These are phyloP conservation scores for Eristalis tenax DNA, from an alignment of 2,888 invertebrate genomes.

Conservation along the genomic window DNA sequence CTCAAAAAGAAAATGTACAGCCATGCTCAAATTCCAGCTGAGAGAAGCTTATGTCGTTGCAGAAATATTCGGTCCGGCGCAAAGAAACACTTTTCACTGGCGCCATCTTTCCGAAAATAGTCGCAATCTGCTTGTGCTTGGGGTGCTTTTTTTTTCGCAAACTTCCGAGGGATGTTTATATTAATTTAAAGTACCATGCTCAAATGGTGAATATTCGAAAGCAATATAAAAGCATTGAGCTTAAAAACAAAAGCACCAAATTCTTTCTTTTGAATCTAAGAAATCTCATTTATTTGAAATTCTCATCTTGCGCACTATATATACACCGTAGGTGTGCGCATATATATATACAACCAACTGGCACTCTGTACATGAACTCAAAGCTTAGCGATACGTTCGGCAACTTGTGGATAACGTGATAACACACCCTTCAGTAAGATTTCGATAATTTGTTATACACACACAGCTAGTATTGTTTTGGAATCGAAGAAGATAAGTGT, in stretches of 20 bases:
- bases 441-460: slow-evolving; percentile 10
- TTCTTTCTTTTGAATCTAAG: too few relatives aligned
- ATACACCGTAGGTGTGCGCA: too few relatives aligned
- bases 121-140: background rate
- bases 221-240: too few relatives aligned
- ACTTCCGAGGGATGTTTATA: too few relatives aligned
- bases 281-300: too few relatives aligned
- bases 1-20: too few relatives aligned
- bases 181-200: too few relatives aligned
- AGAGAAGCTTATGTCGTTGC: background rate
- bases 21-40: too few relatives aligned
- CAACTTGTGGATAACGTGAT: slow-evolving; percentile 23
- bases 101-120: background rate
- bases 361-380: background rate
- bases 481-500: slow-evolving; percentile 18
- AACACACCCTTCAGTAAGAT: slow-evolving; percentile 19
- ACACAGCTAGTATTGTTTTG: slow-evolving; percentile 25
- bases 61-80: background rate
- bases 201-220: too few relatives aligned
- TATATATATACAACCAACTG: background rate
- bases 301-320: too few relatives aligned
- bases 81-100: background rate
- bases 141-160: too few relatives aligned
- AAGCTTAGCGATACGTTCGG: slow-evolving; percentile 5
- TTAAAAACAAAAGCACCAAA: too few relatives aligned